Evolutionary conservation across 2,797 vertebrate species (phyloP).

Genomic region (Gallinago stenura): DNA sequence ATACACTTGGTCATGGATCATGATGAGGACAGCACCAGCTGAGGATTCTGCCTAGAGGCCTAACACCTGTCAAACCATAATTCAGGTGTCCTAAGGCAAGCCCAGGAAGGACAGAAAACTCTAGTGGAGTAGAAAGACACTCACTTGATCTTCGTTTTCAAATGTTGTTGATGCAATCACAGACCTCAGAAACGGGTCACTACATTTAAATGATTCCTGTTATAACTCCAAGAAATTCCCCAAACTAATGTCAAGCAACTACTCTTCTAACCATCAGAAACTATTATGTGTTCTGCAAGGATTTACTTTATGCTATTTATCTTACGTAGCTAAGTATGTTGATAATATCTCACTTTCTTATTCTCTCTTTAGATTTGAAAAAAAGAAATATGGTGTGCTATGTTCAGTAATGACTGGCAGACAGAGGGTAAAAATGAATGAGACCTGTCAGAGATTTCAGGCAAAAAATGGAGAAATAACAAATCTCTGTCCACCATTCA

Average conservation of each 20-base stretch:
- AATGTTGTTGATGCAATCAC: neutral
- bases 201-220: neutral
- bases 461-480: rapidly evolving
- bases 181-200: neutral
- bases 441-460: neutral
- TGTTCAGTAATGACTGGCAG: neutral
- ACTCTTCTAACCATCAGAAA: neutral
- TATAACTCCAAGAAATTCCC: neutral
- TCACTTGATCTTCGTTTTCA: neutral
- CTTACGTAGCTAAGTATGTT: neutral
- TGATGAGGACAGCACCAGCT: neutral
- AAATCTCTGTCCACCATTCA: neutral
- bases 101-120: neutral
- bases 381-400: neutral
- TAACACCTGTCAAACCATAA: neutral
- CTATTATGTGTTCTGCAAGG: neutral
- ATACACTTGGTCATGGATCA: neutral
- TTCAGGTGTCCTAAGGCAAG: neutral
- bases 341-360: neutral
- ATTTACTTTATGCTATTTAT: neutral
- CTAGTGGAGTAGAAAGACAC: neutral
- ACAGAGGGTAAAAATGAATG: neutral
- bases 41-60: neutral
- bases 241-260: neutral
- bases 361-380: neutral